Evolutionary conservation across 2,888 invertebrate species (phyloP), one percentile per base, ranked within the genome.

Genomic region (Andrena trimmerana): DNA sequence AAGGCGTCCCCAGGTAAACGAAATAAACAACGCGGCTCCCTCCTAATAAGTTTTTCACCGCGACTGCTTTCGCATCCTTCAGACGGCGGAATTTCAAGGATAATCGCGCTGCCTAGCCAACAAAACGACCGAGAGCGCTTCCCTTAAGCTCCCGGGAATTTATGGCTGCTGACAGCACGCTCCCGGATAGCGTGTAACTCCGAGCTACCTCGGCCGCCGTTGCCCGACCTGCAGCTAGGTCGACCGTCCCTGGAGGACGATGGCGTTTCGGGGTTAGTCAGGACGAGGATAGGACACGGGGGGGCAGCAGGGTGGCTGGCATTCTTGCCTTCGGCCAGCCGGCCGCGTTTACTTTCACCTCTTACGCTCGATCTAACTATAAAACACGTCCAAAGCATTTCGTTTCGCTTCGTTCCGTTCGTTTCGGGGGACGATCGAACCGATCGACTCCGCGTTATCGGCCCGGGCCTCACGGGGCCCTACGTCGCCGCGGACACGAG

Each of bases 261-360:
- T 16, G 33, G 36, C 59, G 57, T 69, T 69, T 42, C 69, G 36
- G 69, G 29, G 59, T 42, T 57, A 27, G 42, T 8, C n/a, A 42
- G 57, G 62, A 42, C 33, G 20, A 74, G 67, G 42, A 42, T 70
- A 29, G 54, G 62, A 31, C 52, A 16, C 29, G 13, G 20, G 62
- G 20, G 50, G 67, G 36, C 59, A 31, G 69, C 77, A 69, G 82
- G 81, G 62, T 78, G 73, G 50, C 80, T 48, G 69, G 54, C 67
- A 85, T 86, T 85, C 85, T 84, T 70, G 76, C 29, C 83, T 79
- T 75, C 74, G 82, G 75, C 86, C 72, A 85, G 82, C 80, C 80
- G 77, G 89, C 81, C 80, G 81, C 87, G 81, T 88, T 89, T 90
- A 91, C 91, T 91, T 91, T 91, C 91, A 91, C 91, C 90, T 87